These are phyloP conservation scores for Drosophila mercatorum DNA, from an alignment of 2,888 invertebrate species.

Conservation along the genomic window DNA sequence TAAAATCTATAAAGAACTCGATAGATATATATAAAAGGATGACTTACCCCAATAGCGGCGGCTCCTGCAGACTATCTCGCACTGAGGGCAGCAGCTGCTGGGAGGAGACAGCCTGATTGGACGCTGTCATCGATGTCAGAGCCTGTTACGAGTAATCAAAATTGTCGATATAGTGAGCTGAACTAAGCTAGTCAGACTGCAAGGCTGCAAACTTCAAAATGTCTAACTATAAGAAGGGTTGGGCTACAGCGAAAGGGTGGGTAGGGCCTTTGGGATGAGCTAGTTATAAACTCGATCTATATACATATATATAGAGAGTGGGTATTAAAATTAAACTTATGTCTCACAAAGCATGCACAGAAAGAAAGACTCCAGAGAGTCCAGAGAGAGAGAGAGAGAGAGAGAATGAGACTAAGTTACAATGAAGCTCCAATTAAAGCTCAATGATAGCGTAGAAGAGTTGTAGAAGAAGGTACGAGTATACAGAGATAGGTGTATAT, in stretches of 20 bases:
- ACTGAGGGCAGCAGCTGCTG: conserved; percentile 88
- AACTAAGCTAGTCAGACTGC: not conserved
- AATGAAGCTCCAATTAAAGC: not conserved
- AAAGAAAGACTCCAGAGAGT: conserved; percentile 25
- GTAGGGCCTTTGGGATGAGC: conserved; percentile 8
- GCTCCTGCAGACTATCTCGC: conserved; percentile 87
- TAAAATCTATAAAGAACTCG: not conserved
- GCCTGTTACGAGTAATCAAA: conserved; percentile 69
- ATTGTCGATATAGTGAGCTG: conserved; percentile 16
- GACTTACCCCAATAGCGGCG: conserved; percentile 86
- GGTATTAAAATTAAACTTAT: not conserved
- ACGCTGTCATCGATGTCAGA: conserved; percentile 87
- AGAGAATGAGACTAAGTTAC: not conserved
- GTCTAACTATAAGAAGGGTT: conserved; percentile 52
- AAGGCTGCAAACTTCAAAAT: conserved; percentile 50
- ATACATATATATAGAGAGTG: not conserved
- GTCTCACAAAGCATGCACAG: conserved; percentile 47
- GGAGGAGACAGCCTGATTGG: conserved; percentile 86
- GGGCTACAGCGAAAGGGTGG: conserved; percentile 9
- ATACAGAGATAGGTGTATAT: not conserved
- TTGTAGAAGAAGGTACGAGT: not conserved
- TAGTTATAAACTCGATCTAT: conserved; percentile 20
- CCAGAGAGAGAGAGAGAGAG: too few species aligned
- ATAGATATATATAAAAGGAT: not conserved
- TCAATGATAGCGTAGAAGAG: not conserved